A percentile compares a stretch with the other conserved stretches of the same genome.
Evolutionary conservation across 2,888 invertebrate species (phyloP).

Genomic region (Drosophila borealis): DNA sequence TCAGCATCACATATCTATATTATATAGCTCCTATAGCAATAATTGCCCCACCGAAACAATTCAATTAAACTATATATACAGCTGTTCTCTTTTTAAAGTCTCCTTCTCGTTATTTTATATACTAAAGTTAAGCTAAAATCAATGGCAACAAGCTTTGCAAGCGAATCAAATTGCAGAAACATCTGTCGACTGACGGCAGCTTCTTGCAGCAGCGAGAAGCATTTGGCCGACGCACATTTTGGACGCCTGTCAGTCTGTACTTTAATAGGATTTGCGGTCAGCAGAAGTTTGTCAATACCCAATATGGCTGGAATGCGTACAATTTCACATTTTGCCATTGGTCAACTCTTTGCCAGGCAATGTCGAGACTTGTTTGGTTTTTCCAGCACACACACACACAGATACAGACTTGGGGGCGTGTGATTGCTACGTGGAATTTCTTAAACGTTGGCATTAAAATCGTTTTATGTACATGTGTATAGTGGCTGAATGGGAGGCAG

Average conservation of each 20-base stretch:
- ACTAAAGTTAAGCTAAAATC: no score
- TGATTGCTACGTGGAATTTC: constrained; percentile 3
- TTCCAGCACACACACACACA: background rate
- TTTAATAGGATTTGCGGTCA: constrained; percentile 56
- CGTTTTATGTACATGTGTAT: constrained; percentile 4
- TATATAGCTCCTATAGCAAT: no score
- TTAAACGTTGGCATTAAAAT: constrained; percentile 34
- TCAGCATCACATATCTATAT: no score
- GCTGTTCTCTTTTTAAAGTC: no score
- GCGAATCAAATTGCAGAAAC: no score
- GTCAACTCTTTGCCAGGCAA: constrained; percentile 30
- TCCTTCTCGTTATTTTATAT: no score
- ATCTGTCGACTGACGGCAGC: background rate
- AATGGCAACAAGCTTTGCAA: no score
- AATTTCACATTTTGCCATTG: constrained; percentile 23
- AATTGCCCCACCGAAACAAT: no score
- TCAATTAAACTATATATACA: no score
- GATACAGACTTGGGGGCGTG: background rate
- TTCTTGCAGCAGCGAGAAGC: background rate
- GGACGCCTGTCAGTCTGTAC: constrained; percentile 13
- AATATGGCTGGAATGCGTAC: constrained; percentile 20
- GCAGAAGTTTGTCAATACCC: constrained; percentile 49
- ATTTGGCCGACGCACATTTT: background rate
- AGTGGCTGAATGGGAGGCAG: constrained; percentile 5
- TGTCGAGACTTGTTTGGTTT: background rate